Evolutionary conservation across 2,888 invertebrate species (phyloP).

Genomic region (Pseudococcus viburni): DNA sequence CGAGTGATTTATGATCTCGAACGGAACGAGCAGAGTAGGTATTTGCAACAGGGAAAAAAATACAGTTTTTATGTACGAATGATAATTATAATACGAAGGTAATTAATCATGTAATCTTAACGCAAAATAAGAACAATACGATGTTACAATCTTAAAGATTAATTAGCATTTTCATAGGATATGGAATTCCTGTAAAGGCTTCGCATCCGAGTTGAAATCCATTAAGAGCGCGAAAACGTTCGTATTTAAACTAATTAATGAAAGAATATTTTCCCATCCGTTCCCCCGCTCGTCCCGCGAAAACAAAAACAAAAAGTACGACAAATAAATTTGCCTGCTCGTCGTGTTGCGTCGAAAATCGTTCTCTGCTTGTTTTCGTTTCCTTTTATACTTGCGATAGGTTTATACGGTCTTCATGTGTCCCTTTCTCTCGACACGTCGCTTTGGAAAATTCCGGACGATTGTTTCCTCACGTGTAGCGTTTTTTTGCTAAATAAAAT

Average conservation of each 20-base stretch:
- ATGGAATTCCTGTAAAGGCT: conserved; percentile 35
- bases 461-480: not conserved
- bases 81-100: conserved; percentile 28
- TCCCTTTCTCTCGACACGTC: not conserved
- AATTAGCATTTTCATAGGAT: conserved; percentile 49
- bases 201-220: conserved; percentile 35
- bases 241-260: conserved; percentile 45
- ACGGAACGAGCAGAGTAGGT: not conserved
- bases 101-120: conserved; percentile 47
- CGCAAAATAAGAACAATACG: conserved; percentile 40
- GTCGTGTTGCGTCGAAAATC: conserved; percentile 15
- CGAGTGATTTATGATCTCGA: conserved; percentile 19
- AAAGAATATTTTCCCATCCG: not conserved
- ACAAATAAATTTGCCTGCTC: conserved; percentile 30
- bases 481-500: not conserved
- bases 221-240: conserved; percentile 32
- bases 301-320: not conserved
- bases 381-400: not conserved
- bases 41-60: not conserved
- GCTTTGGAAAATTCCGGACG: not conserved
- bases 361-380: conserved; percentile 1
- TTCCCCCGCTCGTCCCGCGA: not conserved
- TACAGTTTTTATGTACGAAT: conserved; percentile 24
- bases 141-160: conserved; percentile 56
- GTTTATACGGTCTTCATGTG: not conserved